These are phyloP conservation scores for Melangyna quadrimaculata DNA, from an alignment of 2,888 invertebrate species.

Conservation along the genomic window DNA sequence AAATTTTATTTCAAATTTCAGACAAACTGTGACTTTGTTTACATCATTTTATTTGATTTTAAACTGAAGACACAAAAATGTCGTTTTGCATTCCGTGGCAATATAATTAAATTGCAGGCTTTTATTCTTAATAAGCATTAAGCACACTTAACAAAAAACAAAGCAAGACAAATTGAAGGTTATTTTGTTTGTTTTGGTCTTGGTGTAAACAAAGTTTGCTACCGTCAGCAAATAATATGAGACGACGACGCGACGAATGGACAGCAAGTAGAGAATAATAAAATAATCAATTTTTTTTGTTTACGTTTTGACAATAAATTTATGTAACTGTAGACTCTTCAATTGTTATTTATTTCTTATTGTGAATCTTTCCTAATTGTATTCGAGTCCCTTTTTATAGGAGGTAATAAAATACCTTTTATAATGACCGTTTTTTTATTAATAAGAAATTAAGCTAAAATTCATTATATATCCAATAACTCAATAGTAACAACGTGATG, in stretches of 20 bases:
- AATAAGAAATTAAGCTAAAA: no score
- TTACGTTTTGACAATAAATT: background rate
- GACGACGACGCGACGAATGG: background rate
- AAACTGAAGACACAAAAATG: background rate
- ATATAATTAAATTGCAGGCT: background rate
- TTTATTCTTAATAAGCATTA: background rate
- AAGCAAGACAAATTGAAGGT: background rate
- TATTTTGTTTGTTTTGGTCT: background rate
- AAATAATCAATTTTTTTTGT: slow-evolving; percentile 12
- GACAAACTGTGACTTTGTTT: background rate
- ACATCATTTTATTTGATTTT: background rate
- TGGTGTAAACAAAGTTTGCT: background rate
- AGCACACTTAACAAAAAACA: background rate
- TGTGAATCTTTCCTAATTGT: no score
- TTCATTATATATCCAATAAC: no score
- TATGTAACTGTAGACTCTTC: background rate
- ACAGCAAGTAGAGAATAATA: background rate
- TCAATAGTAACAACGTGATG: no score
- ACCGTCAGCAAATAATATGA: background rate
- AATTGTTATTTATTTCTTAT: background rate
- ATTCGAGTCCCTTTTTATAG: no score
- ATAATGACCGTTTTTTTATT: no score
- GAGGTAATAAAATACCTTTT: no score
- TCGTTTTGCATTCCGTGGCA: background rate
- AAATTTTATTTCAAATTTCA: background rate